Evolutionary conservation across 2,113 vertebrate genomes (phyloP).

Genomic region (Xiphorhynchus elegans): DNA sequence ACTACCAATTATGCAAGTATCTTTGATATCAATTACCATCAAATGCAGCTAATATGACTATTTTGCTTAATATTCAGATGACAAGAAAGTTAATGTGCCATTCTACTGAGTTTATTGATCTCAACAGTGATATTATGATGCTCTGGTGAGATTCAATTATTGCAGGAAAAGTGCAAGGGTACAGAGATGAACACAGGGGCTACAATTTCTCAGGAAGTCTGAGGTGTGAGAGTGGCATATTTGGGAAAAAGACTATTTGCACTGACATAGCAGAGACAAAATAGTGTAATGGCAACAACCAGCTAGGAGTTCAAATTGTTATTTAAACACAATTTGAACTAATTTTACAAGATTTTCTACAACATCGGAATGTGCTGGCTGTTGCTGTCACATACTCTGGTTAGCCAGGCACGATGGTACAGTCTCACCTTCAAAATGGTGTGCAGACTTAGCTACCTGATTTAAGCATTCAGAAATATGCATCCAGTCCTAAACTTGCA

Average conservation of each 20-base stretch:
- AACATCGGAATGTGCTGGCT: rapidly evolving
- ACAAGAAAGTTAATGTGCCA: background rate
- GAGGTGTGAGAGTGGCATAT: background rate
- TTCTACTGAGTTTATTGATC: background rate
- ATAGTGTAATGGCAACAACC: background rate
- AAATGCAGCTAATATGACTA: background rate
- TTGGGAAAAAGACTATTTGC: background rate
- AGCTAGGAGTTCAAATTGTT: background rate
- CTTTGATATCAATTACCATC: background rate
- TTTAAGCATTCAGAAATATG: background rate
- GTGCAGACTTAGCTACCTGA: background rate
- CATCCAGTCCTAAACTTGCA: background rate
- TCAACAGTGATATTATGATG: background rate
- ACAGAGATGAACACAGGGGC: background rate
- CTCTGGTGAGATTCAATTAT: background rate
- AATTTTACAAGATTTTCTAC: background rate
- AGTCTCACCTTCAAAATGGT: background rate
- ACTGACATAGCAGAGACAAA: background rate
- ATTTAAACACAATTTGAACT: background rate
- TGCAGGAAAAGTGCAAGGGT: background rate
- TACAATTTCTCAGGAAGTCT: background rate
- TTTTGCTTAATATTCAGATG: background rate
- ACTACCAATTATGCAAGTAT: background rate
- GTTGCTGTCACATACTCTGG: background rate
- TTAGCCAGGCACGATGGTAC: background rate